Conservation (phyloP, 2,888 invertebrate species). For the Rhamphomyia laevipes region DNA sequence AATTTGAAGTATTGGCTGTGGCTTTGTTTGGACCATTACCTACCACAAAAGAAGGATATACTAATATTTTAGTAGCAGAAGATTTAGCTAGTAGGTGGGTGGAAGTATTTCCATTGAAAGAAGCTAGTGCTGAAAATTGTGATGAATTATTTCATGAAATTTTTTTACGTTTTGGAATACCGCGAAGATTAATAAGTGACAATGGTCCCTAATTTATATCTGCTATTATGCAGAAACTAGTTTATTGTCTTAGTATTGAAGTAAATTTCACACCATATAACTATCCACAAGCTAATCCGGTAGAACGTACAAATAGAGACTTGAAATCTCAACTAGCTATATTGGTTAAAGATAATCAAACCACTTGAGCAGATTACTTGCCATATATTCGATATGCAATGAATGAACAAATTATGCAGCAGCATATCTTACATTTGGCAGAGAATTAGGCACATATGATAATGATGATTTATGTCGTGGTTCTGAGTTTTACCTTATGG, state of each 20-base stretch:
- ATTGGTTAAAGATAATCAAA: slow-evolving; percentile 10
- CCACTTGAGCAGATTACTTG: slow-evolving; percentile 13
- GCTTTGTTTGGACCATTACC: slow-evolving; percentile 15
- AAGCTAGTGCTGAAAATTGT: slow-evolving; percentile 20
- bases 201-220: slow-evolving; percentile 27
- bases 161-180: slow-evolving; percentile 22
- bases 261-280: slow-evolving; percentile 9
- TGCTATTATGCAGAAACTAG: slow-evolving; percentile 25
- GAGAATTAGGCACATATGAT: too few relatives aligned
- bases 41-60: neutral
- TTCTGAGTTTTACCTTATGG: too few relatives aligned
- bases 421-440: slow-evolving; percentile 26
- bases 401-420: slow-evolving; percentile 24
- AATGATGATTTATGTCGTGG: too few relatives aligned
- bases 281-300: slow-evolving; percentile 14
- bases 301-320: too few relatives aligned
- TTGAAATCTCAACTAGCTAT: too few relatives aligned
- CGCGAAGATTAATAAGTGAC: slow-evolving; percentile 22
- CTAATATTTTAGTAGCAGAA: slow-evolving; percentile 18
- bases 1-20: slow-evolving; percentile 1
- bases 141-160: slow-evolving; percentile 21
- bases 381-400: slow-evolving; percentile 27
- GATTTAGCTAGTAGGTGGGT: slow-evolving; percentile 17
- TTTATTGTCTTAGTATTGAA: slow-evolving; percentile 6
- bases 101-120: slow-evolving; percentile 21